Conservation (phyloP, 2,888 invertebrate species). For the Junonia oenone region DNA sequence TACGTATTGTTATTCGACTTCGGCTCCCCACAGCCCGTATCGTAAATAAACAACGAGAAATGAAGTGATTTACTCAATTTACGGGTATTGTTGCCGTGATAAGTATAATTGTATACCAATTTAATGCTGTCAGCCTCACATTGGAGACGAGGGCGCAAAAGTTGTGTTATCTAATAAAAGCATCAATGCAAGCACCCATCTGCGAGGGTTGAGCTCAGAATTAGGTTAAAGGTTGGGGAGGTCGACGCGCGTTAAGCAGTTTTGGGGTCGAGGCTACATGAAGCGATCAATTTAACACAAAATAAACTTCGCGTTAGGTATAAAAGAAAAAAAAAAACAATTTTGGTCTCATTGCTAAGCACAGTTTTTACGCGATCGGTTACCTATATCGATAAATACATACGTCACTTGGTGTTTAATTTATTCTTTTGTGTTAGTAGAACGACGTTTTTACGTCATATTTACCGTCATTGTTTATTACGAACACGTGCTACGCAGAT, state of each 20-base stretch:
- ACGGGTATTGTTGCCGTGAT: slow-evolving; percentile 32
- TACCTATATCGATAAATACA: background rate
- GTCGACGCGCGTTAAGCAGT: slow-evolving; percentile 49
- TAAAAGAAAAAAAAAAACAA: slow-evolving; percentile 44
- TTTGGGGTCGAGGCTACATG: slow-evolving; percentile 55
- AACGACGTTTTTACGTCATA: background rate
- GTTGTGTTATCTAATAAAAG: slow-evolving; percentile 53
- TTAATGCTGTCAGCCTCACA: slow-evolving; percentile 35
- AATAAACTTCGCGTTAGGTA: slow-evolving; percentile 54
- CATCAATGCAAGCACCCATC: slow-evolving; percentile 51
- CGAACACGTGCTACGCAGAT: background rate
- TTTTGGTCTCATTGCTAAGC: slow-evolving; percentile 22
- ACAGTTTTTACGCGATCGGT: background rate
- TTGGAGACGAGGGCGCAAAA: slow-evolving; percentile 36
- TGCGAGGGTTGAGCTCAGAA: slow-evolving; percentile 53
- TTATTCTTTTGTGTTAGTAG: background rate
- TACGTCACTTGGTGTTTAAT: background rate
- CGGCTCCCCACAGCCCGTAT: slow-evolving; percentile 31
- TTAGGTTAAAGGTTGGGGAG: slow-evolving; percentile 65
- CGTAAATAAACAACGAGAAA: slow-evolving; percentile 37
- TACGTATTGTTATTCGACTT: slow-evolving; percentile 19
- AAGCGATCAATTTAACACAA: slow-evolving; percentile 51
- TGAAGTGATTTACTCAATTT: slow-evolving; percentile 37
- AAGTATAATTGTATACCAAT: slow-evolving; percentile 40
- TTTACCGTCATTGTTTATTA: background rate